Evolutionary conservation across 2,113 vertebrate genomes (phyloP), one percentile per base, ranked within the genome.

Genomic region (Scartelaos histophorus): DNA sequence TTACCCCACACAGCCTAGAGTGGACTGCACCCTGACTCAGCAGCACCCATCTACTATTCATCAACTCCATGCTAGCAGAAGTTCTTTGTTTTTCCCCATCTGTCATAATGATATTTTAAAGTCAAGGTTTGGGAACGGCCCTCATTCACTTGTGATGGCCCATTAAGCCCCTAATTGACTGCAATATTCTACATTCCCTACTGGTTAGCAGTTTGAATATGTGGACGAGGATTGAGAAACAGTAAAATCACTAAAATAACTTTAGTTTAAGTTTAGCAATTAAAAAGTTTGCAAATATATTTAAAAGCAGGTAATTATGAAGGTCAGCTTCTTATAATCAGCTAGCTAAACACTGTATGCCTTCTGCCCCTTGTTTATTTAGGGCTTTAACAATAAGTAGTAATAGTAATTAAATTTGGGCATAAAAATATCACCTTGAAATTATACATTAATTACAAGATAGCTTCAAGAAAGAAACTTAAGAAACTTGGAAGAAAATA

Each of bases 261-360:
- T 15, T 16, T 47, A 15, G 13, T 47, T 47, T 47, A 16, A 16
- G 15, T 47, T 47, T 47, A 2, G 85, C 75, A 90, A 90, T 90
- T 91, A 88, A 24, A 84, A 57, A 82, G 76, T 57, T 6, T 80
- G 74, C 80, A 90, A 51, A 75, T 89, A 85, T 67, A 89, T 71
- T 78, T 66, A 78, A 51, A 69, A 69, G 75, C 76, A 81, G 13
- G 17, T 6, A 61, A 43, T 21, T 43, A 21, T 4, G 3, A 43
- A 38, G 61, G 61, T 43, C 34, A 64, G 9, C 11, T 12, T 64
- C 13, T 34, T 61, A 25, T 34, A 60, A 61, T 17, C 34, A 13
- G 58, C 35, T 34, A 38, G 61, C 16, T n/a, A 64, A 64, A 43
- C 19, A 64, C 17, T 24, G 13, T 49, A 19, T 16, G 13, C 11